Conservation (phyloP, 1,140 invertebrate species). For the Tyrophagus putrescentiae region DNA sequence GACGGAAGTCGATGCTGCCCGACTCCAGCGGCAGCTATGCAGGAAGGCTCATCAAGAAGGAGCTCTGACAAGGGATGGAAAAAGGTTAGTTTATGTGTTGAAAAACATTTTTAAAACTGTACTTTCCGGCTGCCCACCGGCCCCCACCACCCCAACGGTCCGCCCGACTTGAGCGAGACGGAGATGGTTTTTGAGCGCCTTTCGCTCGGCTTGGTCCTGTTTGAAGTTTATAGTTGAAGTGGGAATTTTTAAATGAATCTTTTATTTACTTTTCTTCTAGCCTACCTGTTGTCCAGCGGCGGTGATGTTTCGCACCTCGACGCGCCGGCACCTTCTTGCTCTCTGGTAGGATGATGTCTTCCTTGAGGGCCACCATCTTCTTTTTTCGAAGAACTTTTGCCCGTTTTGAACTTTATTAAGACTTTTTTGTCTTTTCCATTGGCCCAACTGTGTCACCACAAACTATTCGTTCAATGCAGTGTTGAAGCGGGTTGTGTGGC, state of each 20-base stretch:
- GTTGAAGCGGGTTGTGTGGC: background rate
- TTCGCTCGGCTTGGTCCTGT: no score
- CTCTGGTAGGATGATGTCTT: background rate
- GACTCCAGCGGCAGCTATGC: no score
- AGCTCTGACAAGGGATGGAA: no score
- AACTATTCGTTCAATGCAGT: background rate
- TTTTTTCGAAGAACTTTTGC: background rate
- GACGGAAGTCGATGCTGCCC: no score
- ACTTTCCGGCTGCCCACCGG: conserved; percentile 44
- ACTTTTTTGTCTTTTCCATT: background rate
- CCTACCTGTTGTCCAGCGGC: conserved; percentile 33
- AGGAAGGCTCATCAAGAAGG: no score
- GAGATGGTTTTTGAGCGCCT: conserved; percentile 23
- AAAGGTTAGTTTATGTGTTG: no score
- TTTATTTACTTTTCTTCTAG: no score
- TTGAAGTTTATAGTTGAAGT: no score
- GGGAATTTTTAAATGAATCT: no score
- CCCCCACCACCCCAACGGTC: conserved; percentile 54
- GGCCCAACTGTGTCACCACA: background rate
- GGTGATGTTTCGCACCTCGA: conserved; percentile 26
- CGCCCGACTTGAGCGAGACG: conserved; percentile 25
- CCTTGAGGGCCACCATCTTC: background rate
- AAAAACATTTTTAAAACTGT: no score
- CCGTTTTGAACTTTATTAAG: background rate
- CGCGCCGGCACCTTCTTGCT: background rate